Evolutionary conservation across 2,113 vertebrate genomes (phyloP), one percentile per base, ranked within the genome.

Genomic region (Accipiter cooperii): DNA sequence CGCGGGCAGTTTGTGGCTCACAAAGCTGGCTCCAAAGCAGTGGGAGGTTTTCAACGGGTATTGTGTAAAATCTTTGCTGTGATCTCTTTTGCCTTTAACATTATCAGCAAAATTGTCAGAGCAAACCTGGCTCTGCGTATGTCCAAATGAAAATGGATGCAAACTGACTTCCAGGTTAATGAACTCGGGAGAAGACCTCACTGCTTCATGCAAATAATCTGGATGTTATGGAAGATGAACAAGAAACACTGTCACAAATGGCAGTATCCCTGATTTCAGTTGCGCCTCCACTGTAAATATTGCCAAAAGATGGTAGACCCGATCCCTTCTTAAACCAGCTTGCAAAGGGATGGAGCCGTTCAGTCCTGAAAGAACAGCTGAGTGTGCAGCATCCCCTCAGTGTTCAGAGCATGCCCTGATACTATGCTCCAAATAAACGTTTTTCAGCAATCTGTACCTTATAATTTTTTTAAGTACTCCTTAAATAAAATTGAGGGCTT

Each of bases 101-200:
- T 47, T 69, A 44, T 3, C 4, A 4, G 36, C 54, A 81, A 84
- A 83, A 85, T 68, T 64, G 26, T 9, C 73, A 38, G 57, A 36
- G 66, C 52, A 55, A 52, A 51, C n/a, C 33, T 49, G 46, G 12
- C 13, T 46, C 40, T 0, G 0, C 40, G 8, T 34, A 8, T 36
- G 7, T 69, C 78, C 71, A 57, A 40, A 73, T 46, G 2, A 1
- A 70, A 75, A 85, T 1, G 6, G 86, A 68, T 31, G 34, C n/a
- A 63, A 36, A 26, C 31, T 12, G 38, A 21, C 4, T 33, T 18
- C 22, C 33, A 64, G 38, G 10, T 47, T 79, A 63, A 66, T 44
- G 75, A 93, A 51, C n/a, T 78, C 9, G 2, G 46, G 46, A 75
- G 38, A 29, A 55, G 17, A 18, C 19, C 40, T 57, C 63, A 46